phyloP scores from a whole-genome alignment of 2,113 vertebrate species.

The Saccopteryx bilineata region DNA sequence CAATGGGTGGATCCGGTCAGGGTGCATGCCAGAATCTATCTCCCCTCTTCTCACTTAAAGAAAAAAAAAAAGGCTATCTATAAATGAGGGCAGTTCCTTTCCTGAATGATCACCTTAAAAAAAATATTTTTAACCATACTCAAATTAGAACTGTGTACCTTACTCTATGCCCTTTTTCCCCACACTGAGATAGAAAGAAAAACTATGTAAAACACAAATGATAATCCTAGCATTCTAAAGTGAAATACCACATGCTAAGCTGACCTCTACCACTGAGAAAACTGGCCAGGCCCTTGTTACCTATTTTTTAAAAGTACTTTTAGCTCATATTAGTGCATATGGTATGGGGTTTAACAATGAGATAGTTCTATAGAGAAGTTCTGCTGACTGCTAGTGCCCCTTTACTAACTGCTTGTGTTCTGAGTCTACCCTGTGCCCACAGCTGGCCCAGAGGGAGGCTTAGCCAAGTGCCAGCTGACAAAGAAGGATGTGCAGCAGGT shows the following conservation, averaged over 20 bases:
- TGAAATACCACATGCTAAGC: too few relatives aligned
- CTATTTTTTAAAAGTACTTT: slow-evolving; percentile 30
- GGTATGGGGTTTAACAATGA: neutral
- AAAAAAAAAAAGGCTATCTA: neutral
- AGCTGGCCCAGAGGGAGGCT: neutral
- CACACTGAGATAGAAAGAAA: neutral
- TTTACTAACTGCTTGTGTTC: neutral
- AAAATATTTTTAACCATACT: slow-evolving; percentile 37
- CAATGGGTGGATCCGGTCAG: too few relatives aligned
- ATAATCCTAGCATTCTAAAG: neutral
- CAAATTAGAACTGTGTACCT: neutral
- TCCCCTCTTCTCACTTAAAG: too few relatives aligned
- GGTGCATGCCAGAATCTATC: too few relatives aligned
- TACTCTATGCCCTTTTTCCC: neutral
- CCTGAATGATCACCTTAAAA: neutral
- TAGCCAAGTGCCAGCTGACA: neutral
- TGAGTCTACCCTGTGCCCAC: neutral
- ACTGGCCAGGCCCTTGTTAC: neutral
- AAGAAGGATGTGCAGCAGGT: neutral
- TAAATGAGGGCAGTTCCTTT: neutral
- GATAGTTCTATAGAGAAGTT: neutral
- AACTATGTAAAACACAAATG: neutral
- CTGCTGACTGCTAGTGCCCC: neutral
- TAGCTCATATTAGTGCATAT: neutral
- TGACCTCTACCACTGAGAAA: too few relatives aligned